Evolutionary conservation across 2,797 vertebrate species (phyloP), one percentile per base, ranked within the genome.

Genomic region (Rhadinocentrus ornatus): DNA sequence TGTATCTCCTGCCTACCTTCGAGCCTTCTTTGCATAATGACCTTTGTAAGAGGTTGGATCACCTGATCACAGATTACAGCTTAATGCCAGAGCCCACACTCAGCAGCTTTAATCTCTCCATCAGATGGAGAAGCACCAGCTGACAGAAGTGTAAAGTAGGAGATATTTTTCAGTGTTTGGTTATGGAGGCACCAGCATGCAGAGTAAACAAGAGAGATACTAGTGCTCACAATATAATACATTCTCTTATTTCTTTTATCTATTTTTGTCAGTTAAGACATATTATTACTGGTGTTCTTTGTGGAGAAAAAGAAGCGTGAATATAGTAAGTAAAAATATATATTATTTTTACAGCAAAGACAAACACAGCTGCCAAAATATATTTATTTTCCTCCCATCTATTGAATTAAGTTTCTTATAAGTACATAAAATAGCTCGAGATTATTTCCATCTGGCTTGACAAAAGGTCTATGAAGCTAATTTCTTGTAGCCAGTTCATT

Each of bases 11-110:
- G 3, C 27, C 2, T 16, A 15, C 20, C 35, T 55, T 63, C 9
- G 35, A n/a, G 39, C 54, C 20, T 20, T 34, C 32, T 59, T 12
- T 71, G 29, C 58, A 24, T 72, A 52, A 62, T 59, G 71, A 71
- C 61, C 55, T 74, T 76, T 31, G 55, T 66, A 39, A 63, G n/a
- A 52, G 46, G 26, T 59, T 60, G 24, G 53, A 67, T 85, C 80
- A 68, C 58, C 55, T 85, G 78, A 71, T 72, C 62, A 48, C 69
- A 78, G 79, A 81, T 78, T 77, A 80, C 50, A 73, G 50, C 27
- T 83, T 13, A 26, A 41, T 52, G 59, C 46, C 24, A 52, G 29
- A 34, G 39, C 39, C 22, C 62, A 62, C 53, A 61, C 34, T 78
- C 18, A 22, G 46, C 58, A 62, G 61, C 20, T 79, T 75, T 78